A percentile compares a stretch with the other conserved stretches of the same genome.
These are phyloP conservation scores for Molorchus minor DNA, from an alignment of 2,888 invertebrate genomes.

Conservation along the genomic window DNA sequence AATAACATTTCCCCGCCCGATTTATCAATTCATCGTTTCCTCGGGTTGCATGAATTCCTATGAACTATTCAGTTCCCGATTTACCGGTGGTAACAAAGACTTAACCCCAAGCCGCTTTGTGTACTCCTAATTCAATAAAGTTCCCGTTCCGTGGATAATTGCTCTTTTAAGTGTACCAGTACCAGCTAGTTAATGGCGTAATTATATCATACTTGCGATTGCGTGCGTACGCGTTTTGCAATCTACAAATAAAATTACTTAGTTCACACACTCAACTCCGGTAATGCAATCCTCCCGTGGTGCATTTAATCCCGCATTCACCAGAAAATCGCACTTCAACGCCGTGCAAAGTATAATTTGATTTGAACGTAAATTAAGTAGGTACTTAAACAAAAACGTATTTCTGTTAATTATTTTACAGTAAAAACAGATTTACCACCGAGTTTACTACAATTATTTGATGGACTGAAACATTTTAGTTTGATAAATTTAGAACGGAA, in stretches of 20 bases:
- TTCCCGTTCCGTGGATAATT: conserved; percentile 11
- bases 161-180: conserved; percentile 18
- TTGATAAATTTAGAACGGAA: too few relatives aligned
- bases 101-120: conserved; percentile 6
- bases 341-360: too few relatives aligned
- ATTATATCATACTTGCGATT: conserved; percentile 17
- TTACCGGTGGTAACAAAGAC: conserved; percentile 8
- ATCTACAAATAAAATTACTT: conserved; percentile 14
- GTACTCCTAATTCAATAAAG: conserved; percentile 9
- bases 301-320: too few relatives aligned
- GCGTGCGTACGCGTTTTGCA: conserved; percentile 14
- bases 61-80: background rate
- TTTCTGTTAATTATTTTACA: too few relatives aligned
- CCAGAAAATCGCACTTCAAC: too few relatives aligned
- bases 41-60: background rate
- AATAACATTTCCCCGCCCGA: background rate
- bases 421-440: too few relatives aligned
- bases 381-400: too few relatives aligned
- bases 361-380: too few relatives aligned
- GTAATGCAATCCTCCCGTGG: too few relatives aligned
- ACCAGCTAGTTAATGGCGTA: conserved; percentile 13
- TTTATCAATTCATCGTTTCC: background rate
- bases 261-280: conserved; percentile 10
- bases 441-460: too few relatives aligned
- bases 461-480: too few relatives aligned